Conservation (phyloP, 2,797 vertebrate genomes). For the Coregonus sp. region DNA sequence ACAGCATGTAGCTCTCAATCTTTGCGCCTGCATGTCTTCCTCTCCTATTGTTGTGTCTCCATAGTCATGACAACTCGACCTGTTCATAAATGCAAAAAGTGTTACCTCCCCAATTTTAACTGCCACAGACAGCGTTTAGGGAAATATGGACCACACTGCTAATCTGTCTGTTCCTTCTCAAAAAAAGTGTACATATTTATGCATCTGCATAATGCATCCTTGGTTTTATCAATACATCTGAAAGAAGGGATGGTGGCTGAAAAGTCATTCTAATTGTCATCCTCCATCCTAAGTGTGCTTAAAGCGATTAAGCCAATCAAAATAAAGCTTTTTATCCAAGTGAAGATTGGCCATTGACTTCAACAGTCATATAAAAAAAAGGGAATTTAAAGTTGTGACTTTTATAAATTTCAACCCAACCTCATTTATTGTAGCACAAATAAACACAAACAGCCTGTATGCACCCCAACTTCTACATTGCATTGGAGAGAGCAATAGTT, state of each 20-base stretch:
- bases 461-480: slow-evolving; percentile 47
- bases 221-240: background rate
- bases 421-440: slow-evolving; percentile 15
- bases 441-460: slow-evolving; percentile 41
- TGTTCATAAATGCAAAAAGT: slow-evolving; percentile 76
- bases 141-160: slow-evolving; percentile 14
- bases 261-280: background rate
- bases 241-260: background rate
- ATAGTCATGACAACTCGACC: slow-evolving; percentile 75
- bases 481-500: slow-evolving; percentile 8
- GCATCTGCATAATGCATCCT: background rate
- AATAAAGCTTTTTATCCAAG: background rate
- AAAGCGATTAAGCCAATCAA: background rate
- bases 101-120: slow-evolving; percentile 51
- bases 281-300: background rate
- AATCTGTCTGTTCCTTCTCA: background rate
- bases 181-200: background rate
- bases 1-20: slow-evolving; percentile 10
- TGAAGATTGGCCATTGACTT: background rate
- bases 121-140: slow-evolving; percentile 35
- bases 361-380: background rate
- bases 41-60: slow-evolving; percentile 70
- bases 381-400: background rate
- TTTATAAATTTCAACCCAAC: background rate
- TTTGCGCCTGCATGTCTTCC: slow-evolving; percentile 64